Conservation (phyloP, 2,113 vertebrate species). For the Tragelaphus scriptus region DNA sequence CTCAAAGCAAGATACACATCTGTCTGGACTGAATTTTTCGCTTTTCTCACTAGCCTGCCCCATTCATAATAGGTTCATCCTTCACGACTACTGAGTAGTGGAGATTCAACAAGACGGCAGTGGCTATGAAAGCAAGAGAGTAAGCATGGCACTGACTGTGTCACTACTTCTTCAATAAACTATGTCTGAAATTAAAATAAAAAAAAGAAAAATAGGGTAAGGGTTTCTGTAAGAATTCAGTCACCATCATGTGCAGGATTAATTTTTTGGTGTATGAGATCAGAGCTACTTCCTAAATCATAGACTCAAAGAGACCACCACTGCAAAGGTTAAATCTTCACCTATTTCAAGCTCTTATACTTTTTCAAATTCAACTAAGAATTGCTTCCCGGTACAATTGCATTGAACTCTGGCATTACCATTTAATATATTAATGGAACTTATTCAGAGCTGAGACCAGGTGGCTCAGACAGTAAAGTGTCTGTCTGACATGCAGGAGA, state of each 20-base stretch:
- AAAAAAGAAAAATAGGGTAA: too few species aligned
- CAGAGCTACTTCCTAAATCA: not conserved
- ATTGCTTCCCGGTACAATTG: not conserved
- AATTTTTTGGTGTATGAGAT: not conserved
- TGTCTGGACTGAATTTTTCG: not conserved
- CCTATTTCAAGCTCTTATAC: not conserved
- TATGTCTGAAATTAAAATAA: not conserved
- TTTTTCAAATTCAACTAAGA: not conserved
- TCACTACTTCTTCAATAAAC: not conserved
- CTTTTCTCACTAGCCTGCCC: not conserved
- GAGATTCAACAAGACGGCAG: not conserved
- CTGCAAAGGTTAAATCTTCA: not conserved
- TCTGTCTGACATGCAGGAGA: too few species aligned
- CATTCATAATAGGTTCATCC: not conserved
- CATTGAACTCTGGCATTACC: not conserved
- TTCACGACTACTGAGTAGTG: not conserved
- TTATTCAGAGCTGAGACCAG: not conserved
- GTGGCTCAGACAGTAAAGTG: too few species aligned
- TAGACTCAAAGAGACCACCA: not conserved
- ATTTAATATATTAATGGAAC: not conserved
- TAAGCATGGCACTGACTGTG: not conserved
- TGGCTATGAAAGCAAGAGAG: not conserved
- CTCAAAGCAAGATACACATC: slow-evolving; percentile 6
- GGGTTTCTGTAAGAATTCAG: not conserved
- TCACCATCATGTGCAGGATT: not conserved